phyloP scores from a whole-genome alignment of 2,797 vertebrate species.

The Acridotheres tristis region DNA sequence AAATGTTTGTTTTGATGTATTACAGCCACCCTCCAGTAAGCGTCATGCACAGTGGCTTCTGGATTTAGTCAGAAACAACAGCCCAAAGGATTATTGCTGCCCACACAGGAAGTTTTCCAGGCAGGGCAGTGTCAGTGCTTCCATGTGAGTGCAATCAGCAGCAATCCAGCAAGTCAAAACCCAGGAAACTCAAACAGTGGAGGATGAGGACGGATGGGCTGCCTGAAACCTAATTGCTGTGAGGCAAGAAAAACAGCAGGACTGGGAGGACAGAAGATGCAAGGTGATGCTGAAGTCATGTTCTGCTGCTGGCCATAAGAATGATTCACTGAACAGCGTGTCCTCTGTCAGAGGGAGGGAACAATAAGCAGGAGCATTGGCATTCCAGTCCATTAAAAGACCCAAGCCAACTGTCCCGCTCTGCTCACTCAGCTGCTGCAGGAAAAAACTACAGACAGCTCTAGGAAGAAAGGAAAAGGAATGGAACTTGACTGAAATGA shows the following conservation, averaged over 20 bases:
- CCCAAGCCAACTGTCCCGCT: not conserved
- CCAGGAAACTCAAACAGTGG: not conserved
- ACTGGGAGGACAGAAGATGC: not conserved
- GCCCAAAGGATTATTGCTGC: not conserved
- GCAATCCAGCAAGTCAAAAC: not conserved
- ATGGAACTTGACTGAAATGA: not conserved
- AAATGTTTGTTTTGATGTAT: not conserved
- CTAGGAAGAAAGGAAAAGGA: not conserved
- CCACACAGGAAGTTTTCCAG: not conserved
- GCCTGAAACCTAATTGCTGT: not conserved
- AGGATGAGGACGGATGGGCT: not conserved
- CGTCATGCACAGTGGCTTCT: not conserved
- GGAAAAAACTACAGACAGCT: not conserved
- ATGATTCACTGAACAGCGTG: not conserved
- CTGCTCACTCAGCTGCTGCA: not conserved
- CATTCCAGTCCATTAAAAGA: not conserved
- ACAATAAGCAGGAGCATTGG: not conserved
- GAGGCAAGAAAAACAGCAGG: not conserved
- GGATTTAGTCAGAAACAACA: not conserved
- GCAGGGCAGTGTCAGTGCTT: not conserved
- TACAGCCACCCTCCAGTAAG: not conserved
- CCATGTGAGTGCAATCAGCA: not conserved
- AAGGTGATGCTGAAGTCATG: not conserved
- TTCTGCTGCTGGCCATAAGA: not conserved
- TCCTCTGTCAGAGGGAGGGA: not conserved